Conservation (phyloP, 2,797 vertebrate genomes). For the Chiloscyllium punctatum region DNA sequence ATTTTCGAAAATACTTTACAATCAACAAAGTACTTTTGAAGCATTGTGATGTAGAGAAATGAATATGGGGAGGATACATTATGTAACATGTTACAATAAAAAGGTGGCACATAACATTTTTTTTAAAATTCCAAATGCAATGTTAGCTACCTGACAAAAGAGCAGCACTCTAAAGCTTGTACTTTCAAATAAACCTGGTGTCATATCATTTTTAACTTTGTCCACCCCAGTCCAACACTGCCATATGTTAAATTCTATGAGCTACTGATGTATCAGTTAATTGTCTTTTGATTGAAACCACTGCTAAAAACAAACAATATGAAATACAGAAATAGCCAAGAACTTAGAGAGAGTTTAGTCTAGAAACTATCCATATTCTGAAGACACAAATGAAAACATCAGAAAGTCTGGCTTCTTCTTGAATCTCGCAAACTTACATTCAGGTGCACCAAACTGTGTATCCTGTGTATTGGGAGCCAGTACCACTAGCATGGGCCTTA, state of each 20-base stretch:
- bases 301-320: neutral
- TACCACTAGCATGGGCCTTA: neutral
- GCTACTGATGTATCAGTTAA: neutral
- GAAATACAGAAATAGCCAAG: neutral
- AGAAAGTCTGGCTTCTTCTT: neutral
- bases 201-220: too few relatives aligned
- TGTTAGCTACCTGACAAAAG: neutral
- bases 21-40: neutral
- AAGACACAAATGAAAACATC: neutral
- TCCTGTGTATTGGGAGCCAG: neutral
- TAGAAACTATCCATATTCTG: neutral
- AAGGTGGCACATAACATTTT: neutral
- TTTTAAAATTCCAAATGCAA: neutral
- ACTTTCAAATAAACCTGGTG: too few relatives aligned
- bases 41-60: neutral
- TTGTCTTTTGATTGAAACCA: neutral
- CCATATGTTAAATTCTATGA: neutral
- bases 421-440: neutral
- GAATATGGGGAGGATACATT: neutral
- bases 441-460: neutral
- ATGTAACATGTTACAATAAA: neutral
- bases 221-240: too few relatives aligned
- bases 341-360: neutral
- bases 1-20: neutral
- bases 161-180: too few relatives aligned